A percentile compares a stretch with the other conserved stretches of the same genome.
phyloP scores from a whole-genome alignment of 2,888 invertebrate species.

The Cephonodes hylas region DNA sequence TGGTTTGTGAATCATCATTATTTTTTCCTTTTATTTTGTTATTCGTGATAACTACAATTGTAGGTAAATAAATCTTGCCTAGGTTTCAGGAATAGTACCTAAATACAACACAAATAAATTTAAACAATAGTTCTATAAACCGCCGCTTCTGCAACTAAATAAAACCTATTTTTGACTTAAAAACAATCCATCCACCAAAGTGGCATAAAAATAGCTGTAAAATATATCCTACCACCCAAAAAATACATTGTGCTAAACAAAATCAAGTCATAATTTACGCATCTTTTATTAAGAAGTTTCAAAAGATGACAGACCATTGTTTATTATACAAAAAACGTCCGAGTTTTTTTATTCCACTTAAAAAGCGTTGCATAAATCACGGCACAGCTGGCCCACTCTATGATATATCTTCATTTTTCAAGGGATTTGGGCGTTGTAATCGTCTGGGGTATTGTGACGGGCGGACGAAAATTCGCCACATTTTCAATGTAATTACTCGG shows the following conservation, averaged over 20 bases:
- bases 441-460: constrained; percentile 6
- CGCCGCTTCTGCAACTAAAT: too few relatives aligned
- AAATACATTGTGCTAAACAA: background rate
- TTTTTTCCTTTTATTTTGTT: too few relatives aligned
- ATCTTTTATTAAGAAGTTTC: constrained; percentile 3
- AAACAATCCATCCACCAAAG: too few relatives aligned
- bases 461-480: background rate
- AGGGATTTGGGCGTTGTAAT: constrained; percentile 3
- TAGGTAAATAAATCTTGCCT: too few relatives aligned
- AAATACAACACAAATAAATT: too few relatives aligned
- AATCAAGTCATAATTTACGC: background rate
- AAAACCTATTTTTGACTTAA: too few relatives aligned
- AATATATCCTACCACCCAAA: background rate
- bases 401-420: constrained; percentile 9
- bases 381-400: background rate
- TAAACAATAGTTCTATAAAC: too few relatives aligned
- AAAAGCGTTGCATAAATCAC: constrained; percentile 8
- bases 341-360: constrained; percentile 1
- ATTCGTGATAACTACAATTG: too few relatives aligned
- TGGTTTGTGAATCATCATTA: too few relatives aligned
- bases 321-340: background rate
- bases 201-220: too few relatives aligned
- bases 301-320: constrained; percentile 6
- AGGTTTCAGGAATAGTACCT: too few relatives aligned
- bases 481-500: constrained; percentile 27